phyloP scores from a whole-genome alignment of 2,797 vertebrate species.

The Spheniscus humboldti region DNA sequence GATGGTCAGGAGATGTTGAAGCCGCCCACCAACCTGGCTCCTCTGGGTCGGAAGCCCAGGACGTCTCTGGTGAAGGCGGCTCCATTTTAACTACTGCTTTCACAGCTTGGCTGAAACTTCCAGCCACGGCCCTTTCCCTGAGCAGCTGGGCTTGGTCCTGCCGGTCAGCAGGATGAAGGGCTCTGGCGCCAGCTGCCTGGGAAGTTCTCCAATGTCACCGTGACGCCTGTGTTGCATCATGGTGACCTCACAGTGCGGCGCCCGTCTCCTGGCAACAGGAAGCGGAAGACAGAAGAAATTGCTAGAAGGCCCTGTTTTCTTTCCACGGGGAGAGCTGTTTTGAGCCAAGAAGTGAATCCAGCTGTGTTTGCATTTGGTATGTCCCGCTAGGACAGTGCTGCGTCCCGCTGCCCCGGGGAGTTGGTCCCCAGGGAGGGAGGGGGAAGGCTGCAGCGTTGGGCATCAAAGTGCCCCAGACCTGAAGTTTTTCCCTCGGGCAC shows the following conservation, averaged over 20 bases:
- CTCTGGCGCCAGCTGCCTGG: not conserved
- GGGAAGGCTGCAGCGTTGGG: not conserved
- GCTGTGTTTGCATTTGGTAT: not conserved
- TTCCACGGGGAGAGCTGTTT: not conserved
- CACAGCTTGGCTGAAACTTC: not conserved
- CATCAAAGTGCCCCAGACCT: not conserved
- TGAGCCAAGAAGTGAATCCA: not conserved
- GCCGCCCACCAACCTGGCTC: not conserved
- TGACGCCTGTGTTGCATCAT: not conserved
- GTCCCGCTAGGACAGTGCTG: not conserved
- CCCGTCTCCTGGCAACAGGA: not conserved
- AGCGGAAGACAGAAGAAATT: not conserved
- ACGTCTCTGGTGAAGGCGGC: not conserved
- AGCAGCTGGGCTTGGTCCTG: not conserved
- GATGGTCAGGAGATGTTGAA: not conserved
- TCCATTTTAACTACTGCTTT: not conserved
- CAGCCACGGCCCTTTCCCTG: no score
- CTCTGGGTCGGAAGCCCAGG: not conserved
- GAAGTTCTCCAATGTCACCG: no score
- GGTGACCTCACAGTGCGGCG: not conserved
- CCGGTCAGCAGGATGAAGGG: not conserved
- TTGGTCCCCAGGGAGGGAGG: not conserved
- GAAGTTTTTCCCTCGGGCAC: not conserved
- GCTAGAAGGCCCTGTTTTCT: not conserved
- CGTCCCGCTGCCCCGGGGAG: not conserved